Conservation (phyloP, 2,113 vertebrate genomes). For the Rhynchopsitta pachyrhyncha region DNA sequence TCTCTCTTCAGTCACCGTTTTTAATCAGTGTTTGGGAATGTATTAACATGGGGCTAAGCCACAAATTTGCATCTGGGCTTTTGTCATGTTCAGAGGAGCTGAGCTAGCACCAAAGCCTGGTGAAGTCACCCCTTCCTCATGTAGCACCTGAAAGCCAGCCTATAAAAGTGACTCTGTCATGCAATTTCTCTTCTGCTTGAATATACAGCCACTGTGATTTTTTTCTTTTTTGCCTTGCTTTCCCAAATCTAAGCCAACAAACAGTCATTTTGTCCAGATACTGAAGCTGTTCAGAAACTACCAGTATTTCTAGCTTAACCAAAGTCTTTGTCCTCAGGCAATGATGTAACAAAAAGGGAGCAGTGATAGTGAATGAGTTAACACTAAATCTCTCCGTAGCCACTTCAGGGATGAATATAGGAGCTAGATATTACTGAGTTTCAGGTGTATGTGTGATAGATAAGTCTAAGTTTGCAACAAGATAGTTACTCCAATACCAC, state of each 20-base stretch:
- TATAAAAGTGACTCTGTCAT: background rate
- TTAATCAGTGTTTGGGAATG: conserved; percentile 33
- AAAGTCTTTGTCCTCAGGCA: conserved; percentile 9
- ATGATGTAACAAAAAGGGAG: background rate
- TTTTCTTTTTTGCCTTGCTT: background rate
- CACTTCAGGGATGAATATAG: background rate
- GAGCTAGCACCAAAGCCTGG: background rate
- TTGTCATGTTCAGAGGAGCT: background rate
- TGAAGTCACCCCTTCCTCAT: background rate
- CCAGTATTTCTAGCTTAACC: conserved; percentile 13
- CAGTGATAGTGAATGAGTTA: background rate
- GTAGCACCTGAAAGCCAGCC: background rate
- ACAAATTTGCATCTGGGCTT: conserved; percentile 26
- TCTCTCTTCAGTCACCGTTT: background rate
- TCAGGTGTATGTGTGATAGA: background rate
- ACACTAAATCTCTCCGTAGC: background rate
- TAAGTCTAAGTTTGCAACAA: background rate
- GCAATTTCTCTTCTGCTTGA: background rate
- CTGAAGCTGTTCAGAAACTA: conserved; percentile 1
- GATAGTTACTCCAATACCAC: background rate
- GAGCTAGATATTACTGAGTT: background rate
- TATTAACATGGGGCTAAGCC: background rate
- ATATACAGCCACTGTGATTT: background rate
- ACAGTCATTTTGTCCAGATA: background rate
- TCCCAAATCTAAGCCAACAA: background rate